Base-by-base conservation (phyloP, 2,113 vertebrate species). In the Danionella cerebrum region DNA sequence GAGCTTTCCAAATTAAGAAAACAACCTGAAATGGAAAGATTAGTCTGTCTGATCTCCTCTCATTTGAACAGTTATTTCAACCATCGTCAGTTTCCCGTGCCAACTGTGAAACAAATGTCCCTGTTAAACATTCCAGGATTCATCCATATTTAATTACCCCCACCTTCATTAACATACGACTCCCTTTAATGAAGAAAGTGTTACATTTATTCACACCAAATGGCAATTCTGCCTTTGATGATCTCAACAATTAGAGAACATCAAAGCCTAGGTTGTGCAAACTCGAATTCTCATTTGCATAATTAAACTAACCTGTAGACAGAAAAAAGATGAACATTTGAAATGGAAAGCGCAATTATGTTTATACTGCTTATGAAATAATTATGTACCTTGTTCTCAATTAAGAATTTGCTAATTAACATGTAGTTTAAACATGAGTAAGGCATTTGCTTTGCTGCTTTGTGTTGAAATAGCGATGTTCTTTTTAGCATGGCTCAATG, bases 271-370 rank as follows among this genome's bases (percentile, higher is more conserved):
- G 90, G 90, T 93, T 93, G 86, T 89, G 89, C 89, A 90, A 93
- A 85, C 90, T 91, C 90, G 88, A 90, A 89, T 90, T 90, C 88
- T 93, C 88, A 92, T 96, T 94, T 92, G 87, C 92, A 95, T 94
- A 94, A 93, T 94, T 91, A 93, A 94, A 94, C 93, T 89, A 94
- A 93, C 93, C 93, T 91, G 90, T 88, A 92, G 91, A 92, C 88
- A 90, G 39, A 31, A 31, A 60, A 53, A 29, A 60, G 29, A 36
- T 88, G 86, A 80, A 86, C 87, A 91, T 93, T 91, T 90, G 92
- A 91, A 39, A 64, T 50, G 25, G 12, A 29, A 57, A 51, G 89
- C 91, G 91, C 89, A 92, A 92, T 89, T 86, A 92, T 93, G 90
- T 92, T 92, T 92, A 91, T 92, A 87, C 90, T 92, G 90, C 87